Evolutionary conservation across 2,113 vertebrate genomes (phyloP).

Genomic region (Toxotes jaculatrix): DNA sequence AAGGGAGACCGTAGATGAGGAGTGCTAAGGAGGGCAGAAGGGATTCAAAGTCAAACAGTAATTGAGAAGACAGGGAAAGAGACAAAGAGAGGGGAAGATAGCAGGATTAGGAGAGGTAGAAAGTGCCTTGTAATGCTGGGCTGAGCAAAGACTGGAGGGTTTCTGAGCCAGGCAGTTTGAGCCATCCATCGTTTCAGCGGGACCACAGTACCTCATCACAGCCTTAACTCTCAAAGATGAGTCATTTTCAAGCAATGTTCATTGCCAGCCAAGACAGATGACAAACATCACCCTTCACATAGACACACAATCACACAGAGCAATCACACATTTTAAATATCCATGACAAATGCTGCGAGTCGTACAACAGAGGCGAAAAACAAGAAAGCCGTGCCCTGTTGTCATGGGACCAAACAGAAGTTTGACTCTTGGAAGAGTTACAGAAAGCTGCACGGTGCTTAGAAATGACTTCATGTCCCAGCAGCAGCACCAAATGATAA

Average conservation of each 20-base stretch:
- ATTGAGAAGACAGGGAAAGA: conserved; percentile 64
- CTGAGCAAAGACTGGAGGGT: conserved; percentile 60
- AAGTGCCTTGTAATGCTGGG: conserved; percentile 49
- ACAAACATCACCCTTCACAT: conserved; percentile 21
- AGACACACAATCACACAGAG: conserved; percentile 2
- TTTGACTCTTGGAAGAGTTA: neutral
- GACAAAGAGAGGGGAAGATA: conserved; percentile 55
- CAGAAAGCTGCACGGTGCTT: neutral
- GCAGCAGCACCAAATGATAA: neutral
- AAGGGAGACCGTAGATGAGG: conserved; percentile 11
- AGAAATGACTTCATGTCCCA: neutral
- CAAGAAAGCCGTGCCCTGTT: conserved; percentile 9
- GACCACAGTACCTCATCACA: conserved; percentile 39
- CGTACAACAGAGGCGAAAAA: neutral
- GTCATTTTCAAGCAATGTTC: conserved; percentile 24
- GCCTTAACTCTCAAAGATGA: conserved; percentile 35
- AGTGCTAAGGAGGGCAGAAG: conserved; percentile 23
- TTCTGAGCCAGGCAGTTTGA: conserved; percentile 61
- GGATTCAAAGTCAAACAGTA: conserved; percentile 56
- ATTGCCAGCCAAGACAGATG: conserved; percentile 14
- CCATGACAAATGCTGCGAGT: conserved; percentile 11
- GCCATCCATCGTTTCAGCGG: conserved; percentile 53
- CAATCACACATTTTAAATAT: conserved; percentile 14
- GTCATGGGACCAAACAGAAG: neutral
- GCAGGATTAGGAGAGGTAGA: conserved; percentile 60